Conservation (phyloP, 2,797 vertebrate genomes). For the Mus minutoides region DNA sequence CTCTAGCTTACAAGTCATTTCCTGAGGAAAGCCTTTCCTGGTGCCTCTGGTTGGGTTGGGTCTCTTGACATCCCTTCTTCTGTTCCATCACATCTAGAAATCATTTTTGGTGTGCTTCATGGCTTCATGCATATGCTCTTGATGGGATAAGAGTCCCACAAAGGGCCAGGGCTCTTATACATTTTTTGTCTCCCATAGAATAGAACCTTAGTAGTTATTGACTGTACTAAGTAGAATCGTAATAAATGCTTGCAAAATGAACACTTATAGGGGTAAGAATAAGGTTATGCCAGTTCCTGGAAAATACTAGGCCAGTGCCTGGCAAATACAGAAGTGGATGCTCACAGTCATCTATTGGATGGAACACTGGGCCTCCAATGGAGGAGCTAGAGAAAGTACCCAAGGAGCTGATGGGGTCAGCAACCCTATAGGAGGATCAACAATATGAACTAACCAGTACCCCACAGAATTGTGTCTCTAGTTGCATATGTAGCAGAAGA, state of each 20-base stretch:
- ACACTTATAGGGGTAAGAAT: not conserved
- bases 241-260: conserved; percentile 41
- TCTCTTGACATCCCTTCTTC: not conserved
- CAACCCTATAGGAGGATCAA: too few species aligned
- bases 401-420: too few species aligned
- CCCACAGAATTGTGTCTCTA: too few species aligned
- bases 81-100: not conserved
- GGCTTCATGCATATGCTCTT: not conserved
- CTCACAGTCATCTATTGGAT: too few species aligned
- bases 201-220: not conserved
- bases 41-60: not conserved
- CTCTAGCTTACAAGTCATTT: not conserved
- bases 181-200: not conserved
- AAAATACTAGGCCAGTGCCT: too few species aligned
- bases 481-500: too few species aligned
- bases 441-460: too few species aligned
- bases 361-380: too few species aligned
- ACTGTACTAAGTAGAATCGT: not conserved
- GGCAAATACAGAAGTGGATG: too few species aligned
- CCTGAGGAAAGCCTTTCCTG: not conserved
- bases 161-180: not conserved
- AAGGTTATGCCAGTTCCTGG: too few species aligned
- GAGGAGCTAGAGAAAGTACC: too few species aligned
- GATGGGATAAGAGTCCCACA: not conserved
- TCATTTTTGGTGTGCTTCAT: not conserved